Base-by-base conservation (phyloP, 2,113 vertebrate genomes). In the Ailuropoda melanoleuca region DNA sequence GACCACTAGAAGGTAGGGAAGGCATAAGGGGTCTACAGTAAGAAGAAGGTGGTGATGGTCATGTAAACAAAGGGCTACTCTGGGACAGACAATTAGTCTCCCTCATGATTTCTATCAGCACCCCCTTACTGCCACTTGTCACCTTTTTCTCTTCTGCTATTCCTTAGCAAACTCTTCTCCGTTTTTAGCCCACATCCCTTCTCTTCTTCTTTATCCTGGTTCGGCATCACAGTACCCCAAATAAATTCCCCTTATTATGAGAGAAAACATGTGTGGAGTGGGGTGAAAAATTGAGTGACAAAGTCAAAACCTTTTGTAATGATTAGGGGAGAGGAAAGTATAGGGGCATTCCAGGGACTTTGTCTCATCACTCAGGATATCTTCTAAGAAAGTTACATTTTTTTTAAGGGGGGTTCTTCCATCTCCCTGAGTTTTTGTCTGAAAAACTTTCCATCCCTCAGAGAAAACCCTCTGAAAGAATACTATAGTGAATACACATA, bases 61-160 rank as follows among this genome's bases (percentile, higher is more conserved):
- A 29, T 18, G 66, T 29, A 43, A 43, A 43, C 17, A 29, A 53
- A 43, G 14, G 17, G 37, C 1, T 26, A 34, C 3, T 1, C 17
- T 23, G 43, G 26, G 64, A 37, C 34, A 12, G 46, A 19, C 11
- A 3, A 26, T 31, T 34, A 11, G 11, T 23, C 26, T 18, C 2
- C 0, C 21, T 14, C 0, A 0, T 14, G 14, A 48, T 48, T 68
- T 43, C 12, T 9, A 8, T 10, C 24, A 48, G 17, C 6, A 46
- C 4, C 1, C 1, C 3, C 24, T 48, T 21, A 34, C 31, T 1
- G 21, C 14, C 21, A n/a, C 29, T 34, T 50, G 12, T 34, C 55
- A n/a, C 2, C 4, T 3, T n/a, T 37, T 46, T 26, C 13, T 24
- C 11, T 50, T 11, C 17, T 3, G 11, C 0, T 0, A 3, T 74